Conservation (phyloP, 1,140 invertebrate species). For the Pachyrhynchus sulphureomaculatus region DNA sequence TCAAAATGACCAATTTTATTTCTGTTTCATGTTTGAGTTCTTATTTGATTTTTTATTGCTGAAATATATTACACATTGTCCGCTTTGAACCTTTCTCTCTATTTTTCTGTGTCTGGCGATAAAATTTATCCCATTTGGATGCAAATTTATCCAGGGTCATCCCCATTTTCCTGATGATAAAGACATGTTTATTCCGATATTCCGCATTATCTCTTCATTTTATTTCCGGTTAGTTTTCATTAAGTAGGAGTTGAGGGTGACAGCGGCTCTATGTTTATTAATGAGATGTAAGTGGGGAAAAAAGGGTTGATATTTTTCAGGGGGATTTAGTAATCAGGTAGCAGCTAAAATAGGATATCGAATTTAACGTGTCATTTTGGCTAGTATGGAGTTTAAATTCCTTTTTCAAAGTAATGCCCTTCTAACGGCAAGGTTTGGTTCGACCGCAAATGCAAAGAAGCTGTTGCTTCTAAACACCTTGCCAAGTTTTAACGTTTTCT, state of each 20-base stretch:
- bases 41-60: too few species aligned
- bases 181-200: conserved; percentile 9
- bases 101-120: background rate
- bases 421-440: too few species aligned
- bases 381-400: too few species aligned
- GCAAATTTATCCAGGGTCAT: background rate
- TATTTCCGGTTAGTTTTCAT: conserved; percentile 6
- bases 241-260: background rate
- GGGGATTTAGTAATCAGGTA: conserved; percentile 1
- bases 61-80: too few species aligned
- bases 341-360: background rate
- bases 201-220: conserved; percentile 1
- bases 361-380: too few species aligned
- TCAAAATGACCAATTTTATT: too few species aligned
- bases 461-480: too few species aligned
- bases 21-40: too few species aligned
- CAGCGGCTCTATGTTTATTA: conserved; percentile 12
- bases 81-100: too few species aligned
- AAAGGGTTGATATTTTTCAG: conserved; percentile 10
- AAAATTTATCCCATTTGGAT: background rate
- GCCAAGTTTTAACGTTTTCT: too few species aligned
- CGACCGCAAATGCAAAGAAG: too few species aligned
- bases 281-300: conserved; percentile 12
- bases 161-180: background rate
- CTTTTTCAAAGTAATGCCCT: too few species aligned